These are phyloP conservation scores for Chauna torquata DNA, from an alignment of 2,113 vertebrate species.

Conservation along the genomic window DNA sequence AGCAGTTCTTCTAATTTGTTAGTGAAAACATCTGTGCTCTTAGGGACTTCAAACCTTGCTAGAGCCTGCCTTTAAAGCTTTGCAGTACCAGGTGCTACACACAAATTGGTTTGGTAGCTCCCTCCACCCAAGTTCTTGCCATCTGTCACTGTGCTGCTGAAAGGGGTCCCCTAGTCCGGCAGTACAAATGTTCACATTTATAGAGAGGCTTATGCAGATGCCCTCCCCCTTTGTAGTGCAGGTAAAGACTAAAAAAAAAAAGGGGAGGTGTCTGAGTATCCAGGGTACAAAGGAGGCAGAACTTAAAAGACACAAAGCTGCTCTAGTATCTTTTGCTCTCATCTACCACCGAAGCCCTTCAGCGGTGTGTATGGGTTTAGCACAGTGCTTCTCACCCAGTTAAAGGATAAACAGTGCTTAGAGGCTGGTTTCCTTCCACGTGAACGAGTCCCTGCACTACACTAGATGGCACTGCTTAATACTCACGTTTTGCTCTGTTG, in stretches of 20 bases:
- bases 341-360: background rate
- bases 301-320: background rate
- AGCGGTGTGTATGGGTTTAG: background rate
- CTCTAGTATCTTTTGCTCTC: background rate
- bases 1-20: background rate
- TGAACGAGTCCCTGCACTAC: background rate
- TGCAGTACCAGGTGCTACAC: constrained; percentile 26
- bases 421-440: background rate
- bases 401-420: background rate
- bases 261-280: background rate
- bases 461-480: constrained; percentile 63
- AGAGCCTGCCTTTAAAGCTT: constrained; percentile 20
- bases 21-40: background rate
- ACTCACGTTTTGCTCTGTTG: background rate
- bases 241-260: background rate
- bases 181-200: background rate
- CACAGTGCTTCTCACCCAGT: background rate
- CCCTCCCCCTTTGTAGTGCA: background rate
- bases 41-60: background rate
- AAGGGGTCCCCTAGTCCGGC: constrained; percentile 23
- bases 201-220: background rate
- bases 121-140: constrained; percentile 55
- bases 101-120: constrained; percentile 57
- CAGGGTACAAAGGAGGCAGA: background rate
- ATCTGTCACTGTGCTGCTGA: constrained; percentile 49